Percentiles rank a stretch among this genome's conserved stretches.
Evolutionary conservation across 2,113 vertebrate genomes (phyloP).

Genomic region (Pollimyrus isidori): DNA sequence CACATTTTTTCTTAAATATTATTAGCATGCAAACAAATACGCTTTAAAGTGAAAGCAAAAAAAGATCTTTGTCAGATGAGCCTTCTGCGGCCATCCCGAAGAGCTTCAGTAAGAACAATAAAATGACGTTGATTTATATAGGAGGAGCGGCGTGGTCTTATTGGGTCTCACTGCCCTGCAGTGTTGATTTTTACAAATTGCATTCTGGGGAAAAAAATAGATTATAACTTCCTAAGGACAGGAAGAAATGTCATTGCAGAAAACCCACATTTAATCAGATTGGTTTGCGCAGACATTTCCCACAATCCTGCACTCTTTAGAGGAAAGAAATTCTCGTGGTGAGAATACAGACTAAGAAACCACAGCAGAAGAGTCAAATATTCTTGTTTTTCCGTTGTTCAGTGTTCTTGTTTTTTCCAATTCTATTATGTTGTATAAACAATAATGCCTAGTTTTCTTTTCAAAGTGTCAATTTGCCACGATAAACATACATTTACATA

Average conservation of each 20-base stretch:
- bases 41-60: background rate
- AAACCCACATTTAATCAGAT: background rate
- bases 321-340: background rate
- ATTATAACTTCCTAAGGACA: constrained; percentile 7
- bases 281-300: background rate
- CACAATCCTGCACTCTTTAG: background rate
- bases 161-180: background rate
- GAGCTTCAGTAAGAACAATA: background rate
- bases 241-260: background rate
- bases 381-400: background rate
- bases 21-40: background rate
- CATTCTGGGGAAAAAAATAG: background rate
- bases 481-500: background rate
- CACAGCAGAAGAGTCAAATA: background rate
- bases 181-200: background rate
- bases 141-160: background rate
- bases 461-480: background rate
- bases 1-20: background rate
- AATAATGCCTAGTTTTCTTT: background rate
- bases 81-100: background rate
- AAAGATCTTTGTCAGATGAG: background rate
- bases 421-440: background rate
- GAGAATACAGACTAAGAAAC: background rate
- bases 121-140: constrained; percentile 9
- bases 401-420: background rate